phyloP scores from a whole-genome alignment of 2,888 invertebrate species.

The Aquatica leii region DNA sequence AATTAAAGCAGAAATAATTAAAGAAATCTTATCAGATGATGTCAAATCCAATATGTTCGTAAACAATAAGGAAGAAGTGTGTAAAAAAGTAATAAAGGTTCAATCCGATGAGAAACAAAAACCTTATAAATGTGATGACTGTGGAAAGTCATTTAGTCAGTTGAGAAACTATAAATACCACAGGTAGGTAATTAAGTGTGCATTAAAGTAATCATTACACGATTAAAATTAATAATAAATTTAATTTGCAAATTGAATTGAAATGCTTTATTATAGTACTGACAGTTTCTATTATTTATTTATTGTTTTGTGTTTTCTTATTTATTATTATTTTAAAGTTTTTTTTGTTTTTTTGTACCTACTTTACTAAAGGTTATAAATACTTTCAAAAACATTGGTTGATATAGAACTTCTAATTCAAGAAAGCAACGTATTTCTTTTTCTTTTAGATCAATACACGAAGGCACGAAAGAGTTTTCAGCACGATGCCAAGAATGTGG shows the following conservation, averaged over 20 bases:
- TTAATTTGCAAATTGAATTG: too few species aligned
- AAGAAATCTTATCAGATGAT: background rate
- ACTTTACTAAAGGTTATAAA: too few species aligned
- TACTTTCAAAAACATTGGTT: too few species aligned
- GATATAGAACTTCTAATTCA: too few species aligned
- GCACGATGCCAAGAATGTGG: conserved; percentile 78
- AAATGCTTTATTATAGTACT: too few species aligned
- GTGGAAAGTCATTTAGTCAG: conserved; percentile 84
- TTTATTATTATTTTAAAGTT: too few species aligned
- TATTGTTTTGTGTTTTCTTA: too few species aligned
- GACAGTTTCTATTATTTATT: too few species aligned
- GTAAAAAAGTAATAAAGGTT: conserved; percentile 14
- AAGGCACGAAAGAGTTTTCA: conserved; percentile 84
- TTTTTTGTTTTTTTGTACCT: too few species aligned
- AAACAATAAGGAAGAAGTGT: conserved; percentile 6
- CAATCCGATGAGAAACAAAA: conserved; percentile 49
- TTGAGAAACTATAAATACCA: conserved; percentile 87
- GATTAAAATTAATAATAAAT: too few species aligned
- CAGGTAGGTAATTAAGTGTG: conserved; percentile 50
- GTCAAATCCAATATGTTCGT: background rate
- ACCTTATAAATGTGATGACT: conserved; percentile 76
- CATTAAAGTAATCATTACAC: background rate
- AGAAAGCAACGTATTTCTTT: too few species aligned
- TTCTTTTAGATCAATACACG: conserved; percentile 74
- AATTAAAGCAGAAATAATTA: conserved; percentile 1